Conservation (phyloP, 2,113 vertebrate genomes). For the Chrysemys picta region DNA sequence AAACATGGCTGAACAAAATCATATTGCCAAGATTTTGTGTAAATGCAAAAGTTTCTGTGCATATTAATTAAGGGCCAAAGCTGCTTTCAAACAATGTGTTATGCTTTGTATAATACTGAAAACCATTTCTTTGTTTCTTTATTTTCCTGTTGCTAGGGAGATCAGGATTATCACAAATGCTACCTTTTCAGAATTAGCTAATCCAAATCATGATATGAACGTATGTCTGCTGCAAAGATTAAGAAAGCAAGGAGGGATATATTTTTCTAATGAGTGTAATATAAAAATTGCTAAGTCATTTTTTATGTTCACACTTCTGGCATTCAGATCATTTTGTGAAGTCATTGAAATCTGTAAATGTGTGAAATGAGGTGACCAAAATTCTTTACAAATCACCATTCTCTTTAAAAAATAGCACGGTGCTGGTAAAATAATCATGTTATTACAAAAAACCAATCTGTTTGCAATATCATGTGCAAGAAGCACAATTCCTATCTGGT, state of each 20-base stretch:
- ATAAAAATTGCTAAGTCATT: neutral
- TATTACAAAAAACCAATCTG: neutral
- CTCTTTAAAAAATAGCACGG: neutral
- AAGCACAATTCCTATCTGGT: neutral
- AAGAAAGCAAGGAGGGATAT: slow-evolving; percentile 15
- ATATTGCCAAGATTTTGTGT: neutral
- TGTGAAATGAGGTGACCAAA: neutral
- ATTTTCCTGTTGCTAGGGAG: slow-evolving; percentile 49
- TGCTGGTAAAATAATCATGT: neutral
- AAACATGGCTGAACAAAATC: slow-evolving; percentile 29
- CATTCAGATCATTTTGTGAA: neutral
- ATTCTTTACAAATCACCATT: neutral
- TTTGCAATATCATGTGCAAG: neutral
- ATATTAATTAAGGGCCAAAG: slow-evolving; percentile 40
- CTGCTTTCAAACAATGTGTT: slow-evolving; percentile 19
- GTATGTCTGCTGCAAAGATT: slow-evolving; percentile 1
- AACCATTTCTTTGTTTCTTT: slow-evolving; percentile 48
- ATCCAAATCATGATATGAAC: slow-evolving; percentile 44
- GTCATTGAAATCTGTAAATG: neutral
- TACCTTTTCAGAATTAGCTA: slow-evolving; percentile 57
- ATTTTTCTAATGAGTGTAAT: neutral
- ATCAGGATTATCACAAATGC: slow-evolving; percentile 19
- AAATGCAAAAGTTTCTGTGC: slow-evolving; percentile 3
- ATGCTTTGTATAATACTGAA: slow-evolving; percentile 32
- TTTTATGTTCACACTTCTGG: slow-evolving; percentile 1